Evolutionary conservation across 2,113 vertebrate genomes (phyloP).

Genomic region (Ctenodactylus gundi): DNA sequence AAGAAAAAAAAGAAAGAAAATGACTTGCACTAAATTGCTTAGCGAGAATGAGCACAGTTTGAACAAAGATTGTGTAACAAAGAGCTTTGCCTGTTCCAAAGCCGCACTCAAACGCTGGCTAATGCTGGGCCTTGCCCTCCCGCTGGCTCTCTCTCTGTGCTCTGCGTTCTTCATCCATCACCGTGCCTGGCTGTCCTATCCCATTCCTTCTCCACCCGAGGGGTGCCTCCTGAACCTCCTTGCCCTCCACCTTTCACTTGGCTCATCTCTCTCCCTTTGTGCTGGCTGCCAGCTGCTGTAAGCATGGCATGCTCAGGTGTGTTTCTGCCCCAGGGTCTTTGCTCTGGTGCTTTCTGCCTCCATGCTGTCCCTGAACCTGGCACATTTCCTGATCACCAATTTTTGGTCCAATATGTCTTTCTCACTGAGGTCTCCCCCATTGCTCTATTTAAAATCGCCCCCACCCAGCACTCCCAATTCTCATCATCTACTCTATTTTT

Average conservation of each 20-base stretch:
- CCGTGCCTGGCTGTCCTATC: background rate
- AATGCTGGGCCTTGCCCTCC: background rate
- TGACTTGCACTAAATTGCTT: background rate
- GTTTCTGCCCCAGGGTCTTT: background rate
- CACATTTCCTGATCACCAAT: background rate
- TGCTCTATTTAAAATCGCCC: background rate
- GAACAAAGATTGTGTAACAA: background rate
- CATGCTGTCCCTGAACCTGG: background rate
- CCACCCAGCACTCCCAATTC: background rate
- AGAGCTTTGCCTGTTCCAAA: background rate
- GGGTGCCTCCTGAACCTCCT: background rate
- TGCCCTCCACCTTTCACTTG: background rate
- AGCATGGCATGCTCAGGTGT: background rate
- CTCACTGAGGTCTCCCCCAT: background rate
- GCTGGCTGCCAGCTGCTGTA: background rate
- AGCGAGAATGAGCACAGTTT: background rate
- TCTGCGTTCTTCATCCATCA: background rate
- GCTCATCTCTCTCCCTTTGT: background rate
- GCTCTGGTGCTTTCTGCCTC: background rate
- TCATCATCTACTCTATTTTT: background rate
- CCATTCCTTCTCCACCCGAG: background rate
- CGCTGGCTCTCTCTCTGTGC: background rate
- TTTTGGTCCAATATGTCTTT: background rate
- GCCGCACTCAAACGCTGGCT: background rate
- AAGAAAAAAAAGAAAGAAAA: too few species aligned